Percentiles rank a stretch among this genome's conserved stretches.
Conservation (phyloP, 2,113 vertebrate genomes). For the Ciconia boyciana region DNA sequence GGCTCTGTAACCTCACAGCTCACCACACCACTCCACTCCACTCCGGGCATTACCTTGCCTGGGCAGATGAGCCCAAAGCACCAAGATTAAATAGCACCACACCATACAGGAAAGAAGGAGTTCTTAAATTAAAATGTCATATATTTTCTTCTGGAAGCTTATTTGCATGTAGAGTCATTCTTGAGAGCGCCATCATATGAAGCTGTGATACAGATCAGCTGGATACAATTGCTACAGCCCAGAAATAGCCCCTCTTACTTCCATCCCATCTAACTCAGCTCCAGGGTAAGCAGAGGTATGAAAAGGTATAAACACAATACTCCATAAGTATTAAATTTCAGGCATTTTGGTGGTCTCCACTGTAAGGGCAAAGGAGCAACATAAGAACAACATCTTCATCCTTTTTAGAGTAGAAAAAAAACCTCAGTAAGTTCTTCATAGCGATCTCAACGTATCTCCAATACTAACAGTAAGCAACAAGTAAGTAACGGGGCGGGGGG, state of each 20-base stretch:
- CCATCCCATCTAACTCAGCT: background rate
- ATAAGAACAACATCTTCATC: background rate
- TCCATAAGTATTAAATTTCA: background rate
- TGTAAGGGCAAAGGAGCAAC: background rate
- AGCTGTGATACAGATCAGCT: background rate
- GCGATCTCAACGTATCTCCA: background rate
- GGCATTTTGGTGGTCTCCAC: background rate
- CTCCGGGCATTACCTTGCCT: background rate
- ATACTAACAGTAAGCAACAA: background rate
- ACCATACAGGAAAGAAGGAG: background rate
- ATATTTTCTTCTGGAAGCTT: background rate
- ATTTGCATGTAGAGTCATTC: background rate
- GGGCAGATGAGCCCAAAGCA: background rate
- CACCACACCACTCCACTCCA: background rate
- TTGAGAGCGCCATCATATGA: background rate
- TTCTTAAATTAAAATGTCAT: accelerated
- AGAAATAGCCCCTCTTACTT: background rate
- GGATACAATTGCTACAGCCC: background rate
- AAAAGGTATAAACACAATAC: background rate
- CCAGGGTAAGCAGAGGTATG: background rate
- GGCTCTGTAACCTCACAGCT: background rate
- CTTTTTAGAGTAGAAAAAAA: background rate
- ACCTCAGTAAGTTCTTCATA: background rate
- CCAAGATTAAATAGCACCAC: background rate
- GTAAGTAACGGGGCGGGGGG: background rate